Percentiles rank a stretch among this genome's conserved stretches.
Evolutionary conservation across 2,888 invertebrate species (phyloP).

Genomic region (Ariolimax columbianus): DNA sequence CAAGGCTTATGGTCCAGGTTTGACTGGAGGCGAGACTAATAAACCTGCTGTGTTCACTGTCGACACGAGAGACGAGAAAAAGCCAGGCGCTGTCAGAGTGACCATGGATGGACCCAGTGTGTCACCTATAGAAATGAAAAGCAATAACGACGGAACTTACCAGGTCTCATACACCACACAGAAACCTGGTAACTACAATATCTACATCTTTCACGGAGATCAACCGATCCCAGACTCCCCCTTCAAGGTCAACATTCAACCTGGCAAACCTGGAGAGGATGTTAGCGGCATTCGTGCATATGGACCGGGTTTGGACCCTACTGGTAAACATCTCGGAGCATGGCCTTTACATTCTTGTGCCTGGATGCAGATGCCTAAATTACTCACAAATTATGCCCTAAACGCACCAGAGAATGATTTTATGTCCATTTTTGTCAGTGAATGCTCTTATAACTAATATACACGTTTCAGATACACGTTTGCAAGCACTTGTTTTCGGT

Average conservation of each 20-base stretch:
- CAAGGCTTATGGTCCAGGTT: conserved; percentile 24
- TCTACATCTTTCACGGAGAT: conserved; percentile 77
- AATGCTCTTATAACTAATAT: not conserved
- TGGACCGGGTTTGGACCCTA: conserved; percentile 78
- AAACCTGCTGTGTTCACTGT: conserved; percentile 84
- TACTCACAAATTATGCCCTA: not conserved
- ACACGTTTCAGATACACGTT: not conserved
- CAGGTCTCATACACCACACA: conserved; percentile 77
- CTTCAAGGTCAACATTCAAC: conserved; percentile 73
- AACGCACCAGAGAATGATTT: not conserved
- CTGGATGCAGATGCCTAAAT: not conserved
- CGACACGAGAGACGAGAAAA: conserved; percentile 89
- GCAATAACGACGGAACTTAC: conserved; percentile 63
- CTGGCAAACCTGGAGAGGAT: conserved; percentile 68
- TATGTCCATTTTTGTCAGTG: not conserved
- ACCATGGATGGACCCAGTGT: conserved; percentile 78
- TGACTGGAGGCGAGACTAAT: conserved; percentile 82
- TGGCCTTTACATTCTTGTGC: not conserved
- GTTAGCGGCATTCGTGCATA: conserved; percentile 68
- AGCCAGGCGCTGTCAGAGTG: conserved; percentile 81
- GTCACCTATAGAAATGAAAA: conserved; percentile 76
- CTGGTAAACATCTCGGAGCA: conserved; percentile 68
- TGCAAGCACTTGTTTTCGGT: not conserved
- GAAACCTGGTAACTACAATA: conserved; percentile 76
- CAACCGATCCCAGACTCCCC: conserved; percentile 77